Percentiles rank a stretch among this genome's conserved stretches.
These are phyloP conservation scores for Arctopsyche grandis DNA, from an alignment of 1,140 invertebrate species.

Conservation along the genomic window DNA sequence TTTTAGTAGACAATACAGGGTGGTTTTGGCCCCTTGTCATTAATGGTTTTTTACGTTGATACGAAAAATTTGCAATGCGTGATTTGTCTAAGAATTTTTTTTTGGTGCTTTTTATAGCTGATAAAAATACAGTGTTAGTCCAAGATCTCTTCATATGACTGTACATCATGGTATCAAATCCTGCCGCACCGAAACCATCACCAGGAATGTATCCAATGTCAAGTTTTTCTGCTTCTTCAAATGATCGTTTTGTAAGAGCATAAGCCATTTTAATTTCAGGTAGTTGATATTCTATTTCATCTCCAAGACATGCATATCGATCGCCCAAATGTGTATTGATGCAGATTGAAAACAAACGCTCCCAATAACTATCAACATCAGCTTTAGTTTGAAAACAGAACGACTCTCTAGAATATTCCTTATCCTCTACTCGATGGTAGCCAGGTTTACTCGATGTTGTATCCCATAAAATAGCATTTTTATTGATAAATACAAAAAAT, in stretches of 20 bases:
- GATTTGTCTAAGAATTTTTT: conserved; percentile 13
- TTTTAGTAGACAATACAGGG: conserved; percentile 13
- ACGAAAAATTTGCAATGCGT: neutral
- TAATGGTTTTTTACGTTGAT: conserved; percentile 28
- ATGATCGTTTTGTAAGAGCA: conserved; percentile 6
- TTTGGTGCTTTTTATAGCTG: conserved; percentile 38
- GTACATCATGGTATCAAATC: conserved; percentile 76
- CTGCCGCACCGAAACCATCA: conserved; percentile 74
- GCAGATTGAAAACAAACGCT: conserved; percentile 72
- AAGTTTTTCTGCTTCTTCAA: conserved; percentile 23
- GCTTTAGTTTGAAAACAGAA: conserved; percentile 68
- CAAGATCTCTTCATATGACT: conserved; percentile 75
- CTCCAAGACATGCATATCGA: conserved; percentile 31
- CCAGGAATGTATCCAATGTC: conserved; percentile 71
- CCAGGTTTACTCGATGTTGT: conserved; percentile 70
- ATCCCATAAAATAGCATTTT: conserved; percentile 69
- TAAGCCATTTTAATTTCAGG: conserved; percentile 41
- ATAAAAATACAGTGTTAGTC: conserved; percentile 53
- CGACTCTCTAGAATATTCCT: conserved; percentile 65
- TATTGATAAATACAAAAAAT: conserved; percentile 76
- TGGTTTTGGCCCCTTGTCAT: conserved; percentile 4
- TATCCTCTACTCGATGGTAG: conserved; percentile 71
- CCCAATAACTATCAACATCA: conserved; percentile 76
- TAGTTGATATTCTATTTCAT: conserved; percentile 33
- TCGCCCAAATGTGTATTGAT: conserved; percentile 65